These are phyloP conservation scores for Thecocarcelia acutangulata DNA, from an alignment of 2,888 invertebrate genomes.

Conservation along the genomic window DNA sequence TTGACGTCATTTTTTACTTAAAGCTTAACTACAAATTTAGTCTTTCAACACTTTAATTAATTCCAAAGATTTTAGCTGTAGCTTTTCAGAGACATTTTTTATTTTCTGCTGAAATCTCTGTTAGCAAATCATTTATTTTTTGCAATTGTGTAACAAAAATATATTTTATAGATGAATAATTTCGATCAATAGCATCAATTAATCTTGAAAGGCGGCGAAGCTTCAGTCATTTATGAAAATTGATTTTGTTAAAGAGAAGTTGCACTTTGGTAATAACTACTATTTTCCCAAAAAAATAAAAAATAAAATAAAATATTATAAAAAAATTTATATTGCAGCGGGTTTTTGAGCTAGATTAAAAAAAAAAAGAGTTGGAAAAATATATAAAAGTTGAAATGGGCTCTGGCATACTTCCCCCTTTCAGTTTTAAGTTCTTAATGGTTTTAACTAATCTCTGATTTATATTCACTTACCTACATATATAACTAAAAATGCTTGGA, in stretches of 20 bases:
- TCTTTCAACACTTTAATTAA: constrained; percentile 13
- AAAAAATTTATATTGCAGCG: too few relatives aligned
- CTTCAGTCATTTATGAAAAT: constrained; percentile 5
- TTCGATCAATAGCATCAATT: constrained; percentile 44
- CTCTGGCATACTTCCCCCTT: too few relatives aligned
- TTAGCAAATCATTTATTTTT: not conserved
- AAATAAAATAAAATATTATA: too few relatives aligned
- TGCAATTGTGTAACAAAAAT: not conserved
- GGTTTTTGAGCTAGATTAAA: too few relatives aligned
- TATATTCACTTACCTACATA: too few relatives aligned
- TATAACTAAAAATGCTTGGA: too few relatives aligned
- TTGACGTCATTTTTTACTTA: constrained; percentile 22
- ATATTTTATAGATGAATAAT: not conserved
- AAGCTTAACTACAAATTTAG: not conserved
- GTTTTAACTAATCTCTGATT: too few relatives aligned
- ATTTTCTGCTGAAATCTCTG: not conserved
- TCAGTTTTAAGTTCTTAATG: too few relatives aligned
- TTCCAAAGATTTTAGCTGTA: not conserved
- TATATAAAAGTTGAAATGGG: too few relatives aligned
- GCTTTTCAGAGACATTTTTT: not conserved
- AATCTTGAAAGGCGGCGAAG: constrained; percentile 9
- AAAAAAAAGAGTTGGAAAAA: too few relatives aligned
- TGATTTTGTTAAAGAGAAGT: constrained; percentile 5
- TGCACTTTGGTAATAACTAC: not conserved
- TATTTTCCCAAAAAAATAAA: too few relatives aligned